A percentile compares a stretch with the other conserved stretches of the same genome.
These are phyloP conservation scores for Volucella inanis DNA, from an alignment of 2,888 invertebrate species.

Conservation along the genomic window DNA sequence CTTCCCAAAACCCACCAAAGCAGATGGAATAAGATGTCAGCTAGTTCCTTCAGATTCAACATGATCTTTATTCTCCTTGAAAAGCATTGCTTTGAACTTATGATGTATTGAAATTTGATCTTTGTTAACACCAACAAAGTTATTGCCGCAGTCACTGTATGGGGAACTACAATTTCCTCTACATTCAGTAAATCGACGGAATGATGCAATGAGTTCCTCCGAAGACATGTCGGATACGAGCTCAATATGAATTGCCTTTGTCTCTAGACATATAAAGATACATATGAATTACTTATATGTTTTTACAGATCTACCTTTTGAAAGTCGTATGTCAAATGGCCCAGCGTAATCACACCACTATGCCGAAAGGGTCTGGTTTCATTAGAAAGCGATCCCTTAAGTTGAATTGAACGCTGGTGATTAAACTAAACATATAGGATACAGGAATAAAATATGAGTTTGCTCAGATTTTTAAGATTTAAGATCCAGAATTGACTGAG, in stretches of 20 bases:
- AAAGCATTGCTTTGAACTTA: too few relatives aligned
- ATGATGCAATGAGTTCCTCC: slow-evolving; percentile 22
- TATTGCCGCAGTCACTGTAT: slow-evolving; percentile 16
- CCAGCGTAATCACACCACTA: slow-evolving; percentile 53
- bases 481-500: slow-evolving; percentile 42
- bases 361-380: slow-evolving; percentile 19
- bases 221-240: slow-evolving; percentile 35
- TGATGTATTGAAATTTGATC: too few relatives aligned
- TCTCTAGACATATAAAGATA: slow-evolving; percentile 19
- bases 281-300: slow-evolving; percentile 28
- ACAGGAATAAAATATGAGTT: slow-evolving; percentile 12
- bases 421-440: not conserved
- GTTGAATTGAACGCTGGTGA: slow-evolving; percentile 26
- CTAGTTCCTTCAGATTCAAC: too few relatives aligned
- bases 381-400: slow-evolving; percentile 59
- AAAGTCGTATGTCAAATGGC: slow-evolving; percentile 49
- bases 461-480: slow-evolving; percentile 23
- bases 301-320: slow-evolving; percentile 23
- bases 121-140: too few relatives aligned
- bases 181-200: slow-evolving; percentile 20
- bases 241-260: slow-evolving; percentile 34
- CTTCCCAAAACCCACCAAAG: too few relatives aligned
- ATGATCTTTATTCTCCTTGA: too few relatives aligned
- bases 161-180: slow-evolving; percentile 27
- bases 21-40: too few relatives aligned